Base-by-base conservation (phyloP, 2,113 vertebrate species). In the Speoplatyrhinus poulsoni region DNA sequence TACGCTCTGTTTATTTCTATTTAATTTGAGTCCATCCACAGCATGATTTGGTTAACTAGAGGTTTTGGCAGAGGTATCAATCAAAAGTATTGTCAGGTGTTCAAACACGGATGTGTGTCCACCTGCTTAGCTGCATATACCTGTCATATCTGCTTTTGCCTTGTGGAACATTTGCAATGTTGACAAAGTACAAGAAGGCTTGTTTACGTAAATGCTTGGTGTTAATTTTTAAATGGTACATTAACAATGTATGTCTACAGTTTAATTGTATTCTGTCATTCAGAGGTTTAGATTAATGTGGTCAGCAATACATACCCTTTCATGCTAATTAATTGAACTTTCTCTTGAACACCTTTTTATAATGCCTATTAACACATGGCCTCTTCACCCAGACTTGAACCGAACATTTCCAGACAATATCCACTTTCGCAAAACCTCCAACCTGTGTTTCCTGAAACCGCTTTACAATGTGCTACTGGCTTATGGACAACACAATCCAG, bases 351-450 rank as follows among this genome's bases (percentile, higher is more conserved):
- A 53, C 52, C 6, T 53, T 53, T 53, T n/a, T 53, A 2, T 53
- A 53, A 12, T 12, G 11, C n/a, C 8, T 13, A n/a, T 4, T 53
- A 13, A 15, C 52, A 15, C 52, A 53, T 16, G 52, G 36, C 52
- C 0, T 53, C n/a, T 41, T 53, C 60, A 75, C 69, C 48, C 77
- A 99, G 98, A 99, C 79, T 88, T 99, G 86, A 95, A 98, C 91
- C 93, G 98, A 87, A 99, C 98, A 54, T 99, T 99, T 90, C 98
- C 98, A 53, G 97, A 99, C 86, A 99, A 99, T 0, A 65, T 98
- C 62, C 87, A 89, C n/a, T 99, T 99, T 88, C 94, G 84, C 41
- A 94, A 87, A 86, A 93, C 87, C 0, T 91, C 96, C 0, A 90
- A 92, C 11, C 93, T 94, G 0, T 96, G 96, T 82, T 82, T 98